Percentiles rank a stretch among this genome's conserved stretches.
These are phyloP conservation scores for Polia nebulosa DNA, from an alignment of 2,888 invertebrate species.

Conservation along the genomic window DNA sequence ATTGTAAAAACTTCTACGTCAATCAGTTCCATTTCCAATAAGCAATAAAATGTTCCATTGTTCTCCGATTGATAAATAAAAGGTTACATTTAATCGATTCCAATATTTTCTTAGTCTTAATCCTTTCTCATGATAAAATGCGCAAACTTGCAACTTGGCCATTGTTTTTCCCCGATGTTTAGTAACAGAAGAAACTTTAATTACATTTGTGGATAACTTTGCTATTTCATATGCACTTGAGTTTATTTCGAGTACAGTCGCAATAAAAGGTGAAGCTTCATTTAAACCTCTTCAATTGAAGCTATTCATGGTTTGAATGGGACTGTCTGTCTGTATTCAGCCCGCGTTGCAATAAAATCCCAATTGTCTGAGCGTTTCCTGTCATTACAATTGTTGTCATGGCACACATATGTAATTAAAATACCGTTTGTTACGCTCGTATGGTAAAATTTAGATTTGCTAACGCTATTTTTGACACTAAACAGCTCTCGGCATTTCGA, in stretches of 20 bases:
- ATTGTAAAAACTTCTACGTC: conserved; percentile 51
- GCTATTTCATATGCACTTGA: conserved; percentile 41
- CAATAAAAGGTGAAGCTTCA: conserved; percentile 50
- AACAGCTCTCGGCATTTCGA: conserved; percentile 23
- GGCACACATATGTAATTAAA: conserved; percentile 39
- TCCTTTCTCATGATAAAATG: conserved; percentile 38
- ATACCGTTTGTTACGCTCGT: conserved; percentile 23
- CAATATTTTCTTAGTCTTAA: conserved; percentile 55
- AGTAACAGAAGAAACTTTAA: conserved; percentile 21
- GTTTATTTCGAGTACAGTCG: conserved; percentile 48
- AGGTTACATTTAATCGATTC: conserved; percentile 39
- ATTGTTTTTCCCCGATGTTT: conserved; percentile 26
- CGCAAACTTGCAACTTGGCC: conserved; percentile 37
- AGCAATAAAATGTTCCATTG: conserved; percentile 63
- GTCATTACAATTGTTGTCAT: conserved; percentile 54
- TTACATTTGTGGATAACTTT: conserved; percentile 14
- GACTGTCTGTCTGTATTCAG: conserved; percentile 45
- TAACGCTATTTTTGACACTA: conserved; percentile 22
- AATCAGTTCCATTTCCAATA: conserved; percentile 61
- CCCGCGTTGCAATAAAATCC: conserved; percentile 55
- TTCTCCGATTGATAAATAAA: conserved; percentile 55
- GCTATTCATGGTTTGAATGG: conserved; percentile 57
- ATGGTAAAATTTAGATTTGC: conserved; percentile 30
- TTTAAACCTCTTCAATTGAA: conserved; percentile 61
- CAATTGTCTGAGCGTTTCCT: conserved; percentile 65